phyloP scores from a whole-genome alignment of 2,113 vertebrate species.

The Hassar affinis region DNA sequence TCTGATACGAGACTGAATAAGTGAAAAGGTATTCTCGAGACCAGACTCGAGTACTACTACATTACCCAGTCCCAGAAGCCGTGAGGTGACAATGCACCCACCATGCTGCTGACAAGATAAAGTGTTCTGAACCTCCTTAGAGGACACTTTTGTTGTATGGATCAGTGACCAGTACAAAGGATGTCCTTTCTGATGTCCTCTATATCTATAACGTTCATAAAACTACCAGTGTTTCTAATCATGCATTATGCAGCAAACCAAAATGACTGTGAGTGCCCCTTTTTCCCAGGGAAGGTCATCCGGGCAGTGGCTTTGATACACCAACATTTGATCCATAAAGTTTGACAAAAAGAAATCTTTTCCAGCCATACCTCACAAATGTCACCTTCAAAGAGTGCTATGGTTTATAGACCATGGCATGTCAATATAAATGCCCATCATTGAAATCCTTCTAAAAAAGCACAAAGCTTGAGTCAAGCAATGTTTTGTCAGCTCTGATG shows the following conservation, averaged over 20 bases:
- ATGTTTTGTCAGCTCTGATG: slow-evolving; percentile 29
- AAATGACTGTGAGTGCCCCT: neutral
- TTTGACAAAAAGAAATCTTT: neutral
- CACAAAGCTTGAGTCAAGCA: slow-evolving; percentile 19
- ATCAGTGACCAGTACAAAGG: neutral
- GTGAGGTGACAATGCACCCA: neutral
- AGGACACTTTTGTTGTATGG: neutral
- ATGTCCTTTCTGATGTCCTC: neutral
- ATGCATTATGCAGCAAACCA: neutral
- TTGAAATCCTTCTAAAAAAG: slow-evolving; percentile 25
- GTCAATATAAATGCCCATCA: slow-evolving; percentile 10
- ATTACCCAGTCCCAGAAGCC: neutral
- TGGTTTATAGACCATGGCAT: slow-evolving; percentile 11
- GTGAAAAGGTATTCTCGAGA: too few species aligned
- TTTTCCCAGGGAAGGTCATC: neutral
- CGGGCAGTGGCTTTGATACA: neutral
- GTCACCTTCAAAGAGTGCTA: slow-evolving; percentile 11
- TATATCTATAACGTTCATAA: neutral
- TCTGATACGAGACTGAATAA: too few species aligned
- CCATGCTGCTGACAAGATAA: neutral
- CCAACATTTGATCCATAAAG: neutral
- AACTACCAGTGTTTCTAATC: neutral
- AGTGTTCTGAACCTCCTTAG: neutral
- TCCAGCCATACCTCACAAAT: neutral
- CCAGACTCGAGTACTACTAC: too few species aligned